Evolutionary conservation across 2,888 invertebrate species (phyloP).

Genomic region (Chrysolina oricalcia): DNA sequence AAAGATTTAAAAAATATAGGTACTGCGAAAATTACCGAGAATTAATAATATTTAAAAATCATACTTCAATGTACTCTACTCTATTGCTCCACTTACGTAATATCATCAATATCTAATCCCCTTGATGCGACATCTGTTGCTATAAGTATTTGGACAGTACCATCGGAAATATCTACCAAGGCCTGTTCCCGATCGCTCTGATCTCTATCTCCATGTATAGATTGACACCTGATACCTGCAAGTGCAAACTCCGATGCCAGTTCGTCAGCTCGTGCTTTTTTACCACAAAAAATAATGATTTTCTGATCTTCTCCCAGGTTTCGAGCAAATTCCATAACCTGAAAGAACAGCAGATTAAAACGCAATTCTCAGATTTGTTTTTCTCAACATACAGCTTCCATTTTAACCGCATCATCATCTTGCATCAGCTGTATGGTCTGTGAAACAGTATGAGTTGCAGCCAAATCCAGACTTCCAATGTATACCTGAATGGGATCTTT

Average conservation of each 20-base stretch:
- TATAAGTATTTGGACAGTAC: constrained; percentile 86
- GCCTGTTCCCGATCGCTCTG: constrained; percentile 85
- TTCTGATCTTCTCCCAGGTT: constrained; percentile 86
- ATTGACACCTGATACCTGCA: constrained; percentile 81
- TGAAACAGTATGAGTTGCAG: constrained; percentile 90
- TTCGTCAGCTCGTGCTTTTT: constrained; percentile 88
- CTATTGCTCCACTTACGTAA: constrained; percentile 75
- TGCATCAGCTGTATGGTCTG: constrained; percentile 85
- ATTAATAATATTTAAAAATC: too few relatives aligned
- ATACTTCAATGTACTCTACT: too few relatives aligned
- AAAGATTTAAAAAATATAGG: too few relatives aligned
- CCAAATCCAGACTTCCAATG: constrained; percentile 90
- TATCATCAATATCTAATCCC: constrained; percentile 92
- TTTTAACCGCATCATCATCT: constrained; percentile 81
- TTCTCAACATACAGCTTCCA: constrained; percentile 72
- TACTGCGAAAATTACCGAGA: too few relatives aligned
- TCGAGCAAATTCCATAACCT: constrained; percentile 81
- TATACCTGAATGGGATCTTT: constrained; percentile 91
- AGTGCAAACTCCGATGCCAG: constrained; percentile 86
- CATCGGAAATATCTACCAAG: constrained; percentile 86
- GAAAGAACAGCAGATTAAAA: constrained; percentile 51
- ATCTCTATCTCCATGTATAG: constrained; percentile 93
- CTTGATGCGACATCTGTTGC: constrained; percentile 97
- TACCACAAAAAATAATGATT: constrained; percentile 92
- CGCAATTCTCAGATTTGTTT: not conserved